These are phyloP conservation scores for Heliconius congener DNA, from an alignment of 1,140 invertebrate species.

Conservation along the genomic window DNA sequence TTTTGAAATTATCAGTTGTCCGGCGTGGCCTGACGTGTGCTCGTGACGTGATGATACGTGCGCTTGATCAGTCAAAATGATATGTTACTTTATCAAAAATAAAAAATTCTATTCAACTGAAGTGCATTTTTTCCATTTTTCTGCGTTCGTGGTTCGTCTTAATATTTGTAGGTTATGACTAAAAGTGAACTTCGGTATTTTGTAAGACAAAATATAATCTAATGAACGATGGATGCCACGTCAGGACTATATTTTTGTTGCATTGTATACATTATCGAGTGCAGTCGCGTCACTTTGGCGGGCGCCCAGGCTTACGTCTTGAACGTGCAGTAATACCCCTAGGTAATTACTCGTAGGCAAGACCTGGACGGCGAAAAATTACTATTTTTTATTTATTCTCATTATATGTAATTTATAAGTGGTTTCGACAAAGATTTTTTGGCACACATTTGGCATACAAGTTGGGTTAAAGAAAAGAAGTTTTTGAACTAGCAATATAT, in stretches of 20 bases:
- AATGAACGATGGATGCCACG: background rate
- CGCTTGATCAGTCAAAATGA: too few relatives aligned
- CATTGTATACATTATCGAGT: background rate
- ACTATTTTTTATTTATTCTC: background rate
- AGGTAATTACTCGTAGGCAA: conserved; percentile 12
- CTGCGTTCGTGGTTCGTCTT: background rate
- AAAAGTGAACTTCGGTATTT: conserved; percentile 6
- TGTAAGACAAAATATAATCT: background rate
- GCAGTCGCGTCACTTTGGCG: background rate
- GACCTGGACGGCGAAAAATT: conserved; percentile 7
- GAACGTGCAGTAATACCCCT: conserved; percentile 4
- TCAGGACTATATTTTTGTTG: background rate
- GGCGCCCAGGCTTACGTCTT: conserved; percentile 7
- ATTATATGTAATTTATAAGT: background rate
- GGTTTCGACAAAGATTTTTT: background rate
- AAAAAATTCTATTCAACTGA: background rate
- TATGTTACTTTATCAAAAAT: background rate
- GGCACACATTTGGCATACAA: background rate
- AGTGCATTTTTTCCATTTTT: background rate
- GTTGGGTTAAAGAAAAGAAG: background rate
- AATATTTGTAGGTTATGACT: background rate
- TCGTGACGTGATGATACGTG: background rate
- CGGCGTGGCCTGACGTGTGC: background rate
- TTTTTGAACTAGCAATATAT: background rate
- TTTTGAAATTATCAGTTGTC: background rate